Conservation (phyloP, 2,888 invertebrate genomes). For the Euphydryas editha region DNA sequence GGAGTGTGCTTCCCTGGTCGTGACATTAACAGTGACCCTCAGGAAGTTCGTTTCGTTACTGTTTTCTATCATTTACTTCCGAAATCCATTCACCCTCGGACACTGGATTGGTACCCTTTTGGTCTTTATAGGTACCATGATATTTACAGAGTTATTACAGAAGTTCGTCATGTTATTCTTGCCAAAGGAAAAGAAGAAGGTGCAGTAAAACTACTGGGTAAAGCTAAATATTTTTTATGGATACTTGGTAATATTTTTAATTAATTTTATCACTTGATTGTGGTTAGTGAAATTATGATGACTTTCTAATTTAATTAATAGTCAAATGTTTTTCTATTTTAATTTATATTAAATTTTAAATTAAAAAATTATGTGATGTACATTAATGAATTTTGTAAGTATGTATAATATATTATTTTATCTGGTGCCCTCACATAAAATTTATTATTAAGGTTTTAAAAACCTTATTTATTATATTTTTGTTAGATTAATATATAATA, state of each 20-base stretch:
- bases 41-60: constrained; percentile 97
- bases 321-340: neutral
- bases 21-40: constrained; percentile 97
- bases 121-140: constrained; percentile 96
- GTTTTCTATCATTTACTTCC: constrained; percentile 97
- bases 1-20: constrained; percentile 96
- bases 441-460: neutral
- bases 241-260: constrained; percentile 4
- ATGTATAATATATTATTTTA: neutral
- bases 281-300: neutral
- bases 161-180: constrained; percentile 69
- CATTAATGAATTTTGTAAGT: neutral
- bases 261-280: neutral
- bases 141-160: constrained; percentile 92
- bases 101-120: constrained; percentile 96
- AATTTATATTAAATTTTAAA: neutral
- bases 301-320: neutral
- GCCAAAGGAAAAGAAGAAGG: constrained; percentile 64
- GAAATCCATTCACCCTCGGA: constrained; percentile 94
- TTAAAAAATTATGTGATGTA: neutral
- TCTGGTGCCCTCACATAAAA: neutral
- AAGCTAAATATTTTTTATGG: neutral
- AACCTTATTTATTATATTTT: neutral
- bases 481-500: neutral
- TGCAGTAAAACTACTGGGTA: constrained; percentile 50